Evolutionary conservation across 2,113 vertebrate species (phyloP).

Genomic region (Trochalopteron elliotii): DNA sequence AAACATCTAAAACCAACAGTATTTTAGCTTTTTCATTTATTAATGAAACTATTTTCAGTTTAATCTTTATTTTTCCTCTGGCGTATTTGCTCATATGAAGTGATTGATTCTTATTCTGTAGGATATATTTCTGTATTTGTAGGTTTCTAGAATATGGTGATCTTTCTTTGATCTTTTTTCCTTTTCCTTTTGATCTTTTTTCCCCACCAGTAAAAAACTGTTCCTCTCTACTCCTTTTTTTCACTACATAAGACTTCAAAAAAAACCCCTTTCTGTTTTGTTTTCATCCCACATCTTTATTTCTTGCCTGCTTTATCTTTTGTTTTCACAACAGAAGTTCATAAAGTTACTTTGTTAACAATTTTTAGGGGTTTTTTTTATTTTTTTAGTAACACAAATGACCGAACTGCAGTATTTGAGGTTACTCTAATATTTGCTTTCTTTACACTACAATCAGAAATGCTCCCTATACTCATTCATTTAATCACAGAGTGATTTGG

Average conservation of each 20-base stretch:
- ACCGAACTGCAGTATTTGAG: not conserved
- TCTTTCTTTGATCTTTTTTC: conserved; percentile 21
- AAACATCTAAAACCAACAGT: not conserved
- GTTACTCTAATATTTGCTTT: not conserved
- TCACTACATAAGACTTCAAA: not conserved
- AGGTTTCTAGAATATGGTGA: not conserved
- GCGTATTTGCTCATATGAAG: not conserved
- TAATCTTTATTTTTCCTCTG: conserved; percentile 14
- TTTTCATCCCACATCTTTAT: not conserved
- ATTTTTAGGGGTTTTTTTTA: not conserved
- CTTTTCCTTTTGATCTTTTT: not conserved
- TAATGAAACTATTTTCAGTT: not conserved
- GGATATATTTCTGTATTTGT: not conserved
- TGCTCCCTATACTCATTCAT: not conserved
- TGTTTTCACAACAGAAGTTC: not conserved
- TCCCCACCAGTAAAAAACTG: not conserved
- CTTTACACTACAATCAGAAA: not conserved
- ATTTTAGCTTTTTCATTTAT: conserved; percentile 10
- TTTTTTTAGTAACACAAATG: not conserved
- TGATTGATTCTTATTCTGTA: not conserved
- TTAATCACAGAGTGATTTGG: not conserved
- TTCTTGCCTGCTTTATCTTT: not conserved
- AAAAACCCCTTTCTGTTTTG: not conserved
- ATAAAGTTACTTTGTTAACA: not conserved
- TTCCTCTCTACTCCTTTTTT: not conserved